Percentiles rank a stretch among this genome's conserved stretches.
These are phyloP conservation scores for Pogona vitticeps DNA, from an alignment of 2,113 vertebrate species.

Conservation along the genomic window DNA sequence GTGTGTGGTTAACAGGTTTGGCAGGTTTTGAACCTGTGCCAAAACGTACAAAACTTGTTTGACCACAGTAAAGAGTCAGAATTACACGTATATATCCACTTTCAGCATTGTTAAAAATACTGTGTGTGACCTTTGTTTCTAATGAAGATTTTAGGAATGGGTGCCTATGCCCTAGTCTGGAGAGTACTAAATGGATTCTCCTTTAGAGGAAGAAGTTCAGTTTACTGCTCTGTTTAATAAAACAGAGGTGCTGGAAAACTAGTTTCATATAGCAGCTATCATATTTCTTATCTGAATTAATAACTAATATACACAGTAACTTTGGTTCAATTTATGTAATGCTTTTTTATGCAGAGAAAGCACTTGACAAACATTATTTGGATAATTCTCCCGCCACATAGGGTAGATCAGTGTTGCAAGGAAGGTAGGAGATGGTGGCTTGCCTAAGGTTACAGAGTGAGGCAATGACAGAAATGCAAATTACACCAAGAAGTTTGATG, in stretches of 20 bases:
- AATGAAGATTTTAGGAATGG: too few relatives aligned
- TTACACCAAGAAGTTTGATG: not conserved
- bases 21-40: not conserved
- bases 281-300: not conserved
- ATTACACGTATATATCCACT: not conserved
- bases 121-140: not conserved
- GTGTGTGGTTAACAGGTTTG: not conserved
- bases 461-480: not conserved
- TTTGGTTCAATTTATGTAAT: too few relatives aligned
- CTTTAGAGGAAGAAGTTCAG: not conserved
- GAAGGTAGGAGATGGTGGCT: not conserved
- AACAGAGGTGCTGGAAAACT: not conserved
- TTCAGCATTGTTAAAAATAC: not conserved
- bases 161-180: not conserved
- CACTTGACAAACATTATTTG: not conserved
- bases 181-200: not conserved
- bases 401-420: not conserved
- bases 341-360: too few relatives aligned
- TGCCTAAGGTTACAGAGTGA: not conserved
- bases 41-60: not conserved
- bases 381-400: not conserved
- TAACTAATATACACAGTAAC: too few relatives aligned
- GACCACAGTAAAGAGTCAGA: not conserved
- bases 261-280: not conserved
- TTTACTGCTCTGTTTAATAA: not conserved